phyloP scores from a whole-genome alignment of 2,113 vertebrate species.

The Micromys minutus region DNA sequence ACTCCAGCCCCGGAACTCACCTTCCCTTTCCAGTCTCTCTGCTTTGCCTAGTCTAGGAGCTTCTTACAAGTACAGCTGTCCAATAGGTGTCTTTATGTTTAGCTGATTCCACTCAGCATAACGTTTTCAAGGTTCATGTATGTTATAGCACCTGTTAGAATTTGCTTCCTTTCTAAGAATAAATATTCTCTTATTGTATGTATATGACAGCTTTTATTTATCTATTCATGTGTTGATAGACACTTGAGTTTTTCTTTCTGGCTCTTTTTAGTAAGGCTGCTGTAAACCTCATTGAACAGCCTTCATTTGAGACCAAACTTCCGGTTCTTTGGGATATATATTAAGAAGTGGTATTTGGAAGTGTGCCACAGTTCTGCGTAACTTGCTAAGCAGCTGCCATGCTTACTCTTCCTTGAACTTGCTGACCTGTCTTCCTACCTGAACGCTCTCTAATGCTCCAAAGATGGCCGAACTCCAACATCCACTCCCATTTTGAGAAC shows the following conservation, averaged over 20 bases:
- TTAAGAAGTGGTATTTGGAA: not conserved
- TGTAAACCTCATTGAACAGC: not conserved
- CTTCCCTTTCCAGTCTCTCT: not conserved
- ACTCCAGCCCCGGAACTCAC: not conserved
- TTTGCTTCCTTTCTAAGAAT: not conserved
- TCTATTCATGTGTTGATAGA: not conserved
- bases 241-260: not conserved
- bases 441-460: not conserved
- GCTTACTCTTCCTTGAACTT: not conserved
- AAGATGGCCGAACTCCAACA: not conserved
- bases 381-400: not conserved
- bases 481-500: not conserved
- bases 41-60: not conserved
- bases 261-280: not conserved
- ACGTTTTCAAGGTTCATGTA: conserved; percentile 1
- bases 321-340: not conserved
- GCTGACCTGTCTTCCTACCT: not conserved
- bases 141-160: not conserved
- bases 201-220: not conserved
- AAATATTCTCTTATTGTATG: not conserved
- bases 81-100: not conserved
- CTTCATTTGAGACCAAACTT: not conserved
- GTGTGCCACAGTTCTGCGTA: not conserved
- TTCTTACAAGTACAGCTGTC: not conserved
- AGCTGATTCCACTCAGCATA: not conserved